Percentiles rank a stretch among this genome's conserved stretches.
These are phyloP conservation scores for Callinectes sapidus DNA, from an alignment of 2,888 invertebrate genomes.

Conservation along the genomic window DNA sequence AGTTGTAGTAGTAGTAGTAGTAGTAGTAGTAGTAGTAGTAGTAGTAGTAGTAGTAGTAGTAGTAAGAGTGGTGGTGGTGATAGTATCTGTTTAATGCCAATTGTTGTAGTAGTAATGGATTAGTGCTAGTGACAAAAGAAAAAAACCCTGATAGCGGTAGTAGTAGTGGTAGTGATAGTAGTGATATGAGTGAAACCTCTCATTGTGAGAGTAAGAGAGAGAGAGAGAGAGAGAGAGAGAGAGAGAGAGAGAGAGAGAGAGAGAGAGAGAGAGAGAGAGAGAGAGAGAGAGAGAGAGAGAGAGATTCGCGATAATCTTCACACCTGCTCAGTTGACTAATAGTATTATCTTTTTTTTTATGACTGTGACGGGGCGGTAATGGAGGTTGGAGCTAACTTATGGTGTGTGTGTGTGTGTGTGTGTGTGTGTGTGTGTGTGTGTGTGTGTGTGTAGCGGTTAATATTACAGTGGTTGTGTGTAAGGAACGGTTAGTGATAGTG, in stretches of 20 bases:
- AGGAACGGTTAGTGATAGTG: neutral
- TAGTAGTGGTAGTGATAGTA: neutral
- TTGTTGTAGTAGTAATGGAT: neutral
- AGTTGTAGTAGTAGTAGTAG: too few species aligned
- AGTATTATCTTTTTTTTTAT: too few species aligned
- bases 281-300: neutral
- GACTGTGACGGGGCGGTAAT: neutral
- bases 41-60: neutral
- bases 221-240: too few species aligned
- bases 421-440: neutral
- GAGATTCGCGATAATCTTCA: neutral
- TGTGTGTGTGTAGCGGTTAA: slow-evolving; percentile 2
- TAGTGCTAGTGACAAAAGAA: neutral
- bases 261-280: neutral
- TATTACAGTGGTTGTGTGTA: neutral
- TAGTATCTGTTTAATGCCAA: neutral
- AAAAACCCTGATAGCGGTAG: neutral
- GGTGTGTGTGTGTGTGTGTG: neutral
- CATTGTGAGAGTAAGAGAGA: neutral
- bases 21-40: too few species aligned
- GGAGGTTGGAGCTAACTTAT: neutral
- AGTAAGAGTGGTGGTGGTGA: neutral
- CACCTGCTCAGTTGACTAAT: neutral
- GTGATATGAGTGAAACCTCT: neutral
- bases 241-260: neutral